phyloP scores from a whole-genome alignment of 2,113 vertebrate genomes.

The Coracopsis vasa region DNA sequence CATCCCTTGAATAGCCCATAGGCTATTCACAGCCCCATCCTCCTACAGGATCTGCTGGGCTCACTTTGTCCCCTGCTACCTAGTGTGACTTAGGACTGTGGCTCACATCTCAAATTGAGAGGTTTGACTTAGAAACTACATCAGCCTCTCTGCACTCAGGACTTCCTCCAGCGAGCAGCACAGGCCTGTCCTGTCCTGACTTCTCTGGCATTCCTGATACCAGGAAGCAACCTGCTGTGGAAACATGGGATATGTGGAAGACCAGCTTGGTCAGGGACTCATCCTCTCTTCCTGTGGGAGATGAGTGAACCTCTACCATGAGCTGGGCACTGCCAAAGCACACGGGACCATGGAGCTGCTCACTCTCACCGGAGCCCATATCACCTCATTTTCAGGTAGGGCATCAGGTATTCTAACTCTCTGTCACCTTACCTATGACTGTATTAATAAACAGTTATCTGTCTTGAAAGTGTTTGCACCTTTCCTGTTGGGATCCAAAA shows the following conservation, averaged over 20 bases:
- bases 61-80: background rate
- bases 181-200: background rate
- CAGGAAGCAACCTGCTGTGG: background rate
- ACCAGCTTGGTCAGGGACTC: background rate
- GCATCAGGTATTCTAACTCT: background rate
- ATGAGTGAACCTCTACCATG: background rate
- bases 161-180: background rate
- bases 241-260: background rate
- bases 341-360: fast-evolving
- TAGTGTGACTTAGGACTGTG: background rate
- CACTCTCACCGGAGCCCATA: background rate
- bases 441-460: background rate
- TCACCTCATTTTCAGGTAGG: fast-evolving
- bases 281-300: background rate
- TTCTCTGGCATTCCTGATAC: background rate
- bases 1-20: background rate
- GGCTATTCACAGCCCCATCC: background rate
- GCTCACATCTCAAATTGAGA: background rate
- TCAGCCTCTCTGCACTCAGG: background rate
- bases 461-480: background rate
- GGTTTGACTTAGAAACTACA: background rate
- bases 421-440: background rate
- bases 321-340: background rate
- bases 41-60: background rate
- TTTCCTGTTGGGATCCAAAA: background rate